These are phyloP conservation scores for Hydractinia echinata DNA, from an alignment of 30 jellyfish, hydroid and myxozoan genomes.

Conservation along the genomic window DNA sequence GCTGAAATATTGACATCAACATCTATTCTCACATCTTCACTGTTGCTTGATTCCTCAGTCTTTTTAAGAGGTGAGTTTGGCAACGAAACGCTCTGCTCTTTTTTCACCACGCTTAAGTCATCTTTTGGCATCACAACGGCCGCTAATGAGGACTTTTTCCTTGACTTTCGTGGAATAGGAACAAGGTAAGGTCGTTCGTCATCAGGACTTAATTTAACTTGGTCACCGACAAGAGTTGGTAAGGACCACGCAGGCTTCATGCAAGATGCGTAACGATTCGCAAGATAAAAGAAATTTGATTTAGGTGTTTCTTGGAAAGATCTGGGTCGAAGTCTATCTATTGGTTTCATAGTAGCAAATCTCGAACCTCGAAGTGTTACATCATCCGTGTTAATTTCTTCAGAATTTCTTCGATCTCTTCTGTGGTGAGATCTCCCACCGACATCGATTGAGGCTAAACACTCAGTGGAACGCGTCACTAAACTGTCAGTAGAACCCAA, in stretches of 20 bases:
- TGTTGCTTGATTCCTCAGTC: background rate
- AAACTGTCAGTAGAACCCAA: conserved; percentile 22
- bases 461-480: conserved; percentile 19
- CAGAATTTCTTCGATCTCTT: conserved; percentile 16
- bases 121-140: background rate
- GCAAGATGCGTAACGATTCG: conserved; percentile 12
- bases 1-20: background rate
- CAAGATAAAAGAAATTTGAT: conserved; percentile 6
- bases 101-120: background rate
- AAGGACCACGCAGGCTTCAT: conserved; percentile 42
- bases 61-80: background rate
- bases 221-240: conserved; percentile 41
- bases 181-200: conserved; percentile 42
- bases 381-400: background rate
- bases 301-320: conserved; percentile 42
- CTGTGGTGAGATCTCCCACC: background rate
- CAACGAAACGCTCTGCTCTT: background rate
- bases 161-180: conserved; percentile 35
- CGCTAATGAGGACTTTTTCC: conserved; percentile 12
- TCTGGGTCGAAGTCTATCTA: conserved; percentile 33
- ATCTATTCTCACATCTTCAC: background rate
- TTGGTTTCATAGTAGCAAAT: conserved; percentile 8
- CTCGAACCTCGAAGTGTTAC: background rate
- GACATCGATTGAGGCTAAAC: conserved; percentile 21
- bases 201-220: conserved; percentile 41